These are phyloP conservation scores for Mastigias papua DNA, from an alignment of 30 jellyfish, hydroid and myxozoan species.

Conservation along the genomic window DNA sequence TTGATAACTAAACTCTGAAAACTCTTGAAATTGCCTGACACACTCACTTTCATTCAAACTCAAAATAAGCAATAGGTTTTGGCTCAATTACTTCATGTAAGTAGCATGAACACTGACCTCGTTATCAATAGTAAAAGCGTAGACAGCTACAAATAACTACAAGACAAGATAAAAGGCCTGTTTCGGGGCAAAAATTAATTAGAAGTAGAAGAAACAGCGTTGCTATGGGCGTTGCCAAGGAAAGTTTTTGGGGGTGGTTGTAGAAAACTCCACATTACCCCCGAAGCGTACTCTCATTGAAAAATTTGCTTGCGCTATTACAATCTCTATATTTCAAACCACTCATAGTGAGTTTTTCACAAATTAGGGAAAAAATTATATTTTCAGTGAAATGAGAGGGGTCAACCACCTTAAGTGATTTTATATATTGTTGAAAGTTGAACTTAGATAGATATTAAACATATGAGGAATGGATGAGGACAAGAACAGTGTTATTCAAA, in stretches of 20 bases:
- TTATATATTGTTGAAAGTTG: too few relatives aligned
- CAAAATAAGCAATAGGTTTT: background rate
- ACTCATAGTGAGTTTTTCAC: background rate
- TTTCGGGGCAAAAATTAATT: background rate
- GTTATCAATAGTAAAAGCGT: background rate
- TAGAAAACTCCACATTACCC: background rate
- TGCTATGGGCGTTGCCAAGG: background rate
- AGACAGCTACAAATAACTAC: background rate
- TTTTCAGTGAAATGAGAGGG: background rate
- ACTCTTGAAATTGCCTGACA: background rate
- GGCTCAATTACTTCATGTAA: background rate
- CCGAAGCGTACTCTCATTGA: background rate
- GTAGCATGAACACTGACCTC: background rate
- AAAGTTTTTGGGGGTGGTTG: background rate
- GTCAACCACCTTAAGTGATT: conserved; percentile 1
- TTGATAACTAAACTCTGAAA: background rate
- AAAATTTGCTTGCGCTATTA: background rate
- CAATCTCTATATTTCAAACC: background rate
- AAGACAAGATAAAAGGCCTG: background rate
- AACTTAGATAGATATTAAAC: too few relatives aligned
- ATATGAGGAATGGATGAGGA: too few relatives aligned
- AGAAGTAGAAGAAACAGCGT: background rate
- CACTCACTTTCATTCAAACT: background rate
- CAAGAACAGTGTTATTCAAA: too few relatives aligned
- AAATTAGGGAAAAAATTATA: background rate